Evolutionary conservation across 2,888 invertebrate species (phyloP).

Genomic region (Periphyllus acericola): DNA sequence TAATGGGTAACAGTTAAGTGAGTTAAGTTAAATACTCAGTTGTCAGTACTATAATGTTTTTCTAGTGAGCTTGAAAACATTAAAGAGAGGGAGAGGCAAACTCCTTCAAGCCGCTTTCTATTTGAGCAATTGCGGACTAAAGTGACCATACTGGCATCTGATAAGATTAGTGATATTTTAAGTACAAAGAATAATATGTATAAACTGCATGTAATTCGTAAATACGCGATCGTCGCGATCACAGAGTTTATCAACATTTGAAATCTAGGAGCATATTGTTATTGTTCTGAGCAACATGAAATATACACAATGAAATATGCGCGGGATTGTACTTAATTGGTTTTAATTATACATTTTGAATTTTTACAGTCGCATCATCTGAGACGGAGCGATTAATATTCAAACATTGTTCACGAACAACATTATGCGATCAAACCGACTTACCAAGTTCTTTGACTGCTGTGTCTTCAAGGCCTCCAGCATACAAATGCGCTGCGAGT

Average conservation of each 20-base stretch:
- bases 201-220: neutral
- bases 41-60: too few species aligned
- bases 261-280: neutral
- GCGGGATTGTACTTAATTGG: neutral
- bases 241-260: neutral
- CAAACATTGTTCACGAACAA: neutral
- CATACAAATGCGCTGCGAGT: conserved; percentile 47
- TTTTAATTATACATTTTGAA: neutral
- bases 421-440: neutral
- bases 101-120: too few species aligned
- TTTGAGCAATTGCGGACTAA: too few species aligned
- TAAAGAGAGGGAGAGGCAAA: too few species aligned
- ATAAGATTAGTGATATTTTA: too few species aligned
- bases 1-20: too few species aligned
- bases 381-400: neutral
- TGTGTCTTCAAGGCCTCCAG: neutral
- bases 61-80: too few species aligned
- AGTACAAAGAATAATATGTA: too few species aligned
- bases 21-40: too few species aligned
- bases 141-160: too few species aligned
- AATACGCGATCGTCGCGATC: neutral
- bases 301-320: neutral
- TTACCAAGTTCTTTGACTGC: conserved; percentile 45
- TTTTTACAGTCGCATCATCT: neutral
- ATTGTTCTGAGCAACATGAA: neutral